Conservation (phyloP, 2,113 vertebrate species). For the Syngnathoides biaculeatus region DNA sequence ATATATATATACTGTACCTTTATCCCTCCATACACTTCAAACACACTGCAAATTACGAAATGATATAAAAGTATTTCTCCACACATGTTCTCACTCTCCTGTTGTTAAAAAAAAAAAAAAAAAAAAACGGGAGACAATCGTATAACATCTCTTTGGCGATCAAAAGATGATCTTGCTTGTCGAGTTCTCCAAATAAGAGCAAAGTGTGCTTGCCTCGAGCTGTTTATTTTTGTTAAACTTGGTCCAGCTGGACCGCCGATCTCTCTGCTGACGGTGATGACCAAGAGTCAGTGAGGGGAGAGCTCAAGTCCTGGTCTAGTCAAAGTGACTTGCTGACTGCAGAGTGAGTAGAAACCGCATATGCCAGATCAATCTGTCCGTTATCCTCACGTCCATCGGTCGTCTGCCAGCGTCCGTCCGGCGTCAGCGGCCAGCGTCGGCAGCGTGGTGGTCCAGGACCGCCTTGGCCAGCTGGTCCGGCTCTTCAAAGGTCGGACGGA, state of each 20-base stretch:
- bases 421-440: constrained; percentile 75
- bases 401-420: constrained; percentile 60
- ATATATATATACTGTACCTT: no score
- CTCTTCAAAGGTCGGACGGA: constrained; percentile 87
- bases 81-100: no score
- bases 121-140: no score
- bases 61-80: no score
- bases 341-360: constrained; percentile 55
- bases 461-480: constrained; percentile 83
- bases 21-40: no score
- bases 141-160: no score
- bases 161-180: no score
- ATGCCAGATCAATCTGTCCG: rapidly evolving
- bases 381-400: neutral
- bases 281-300: constrained; percentile 14
- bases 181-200: no score
- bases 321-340: constrained; percentile 56
- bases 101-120: no score
- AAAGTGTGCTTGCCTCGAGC: no score
- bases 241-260: neutral
- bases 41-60: no score
- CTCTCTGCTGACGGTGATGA: constrained; percentile 36
- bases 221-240: neutral
- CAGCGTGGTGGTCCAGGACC: constrained; percentile 73
- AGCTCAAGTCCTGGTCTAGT: constrained; percentile 31